phyloP scores from a whole-genome alignment of 2,113 vertebrate species.

The Pycnonotus jocosus region DNA sequence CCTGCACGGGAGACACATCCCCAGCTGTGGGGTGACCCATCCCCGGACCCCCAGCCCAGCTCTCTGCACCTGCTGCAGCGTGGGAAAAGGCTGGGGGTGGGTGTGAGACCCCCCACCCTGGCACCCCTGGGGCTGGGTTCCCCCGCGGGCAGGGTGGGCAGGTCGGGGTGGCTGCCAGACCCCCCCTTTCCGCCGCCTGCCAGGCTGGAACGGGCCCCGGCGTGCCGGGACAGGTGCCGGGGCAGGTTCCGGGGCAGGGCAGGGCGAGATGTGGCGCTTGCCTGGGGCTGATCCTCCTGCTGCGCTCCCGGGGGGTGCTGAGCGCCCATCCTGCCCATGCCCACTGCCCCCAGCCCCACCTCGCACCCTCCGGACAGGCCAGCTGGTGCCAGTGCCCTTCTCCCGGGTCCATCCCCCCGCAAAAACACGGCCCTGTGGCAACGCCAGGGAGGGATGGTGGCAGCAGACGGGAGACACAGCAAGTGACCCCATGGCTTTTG shows the following conservation, averaged over 20 bases:
- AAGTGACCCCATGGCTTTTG: not conserved
- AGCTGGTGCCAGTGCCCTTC: not conserved
- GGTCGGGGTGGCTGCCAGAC: not conserved
- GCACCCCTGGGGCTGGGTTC: not conserved
- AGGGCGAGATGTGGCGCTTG: not conserved
- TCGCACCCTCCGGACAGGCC: not conserved
- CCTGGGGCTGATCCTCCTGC: not conserved
- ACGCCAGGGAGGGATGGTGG: accelerated
- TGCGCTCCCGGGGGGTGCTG: not conserved
- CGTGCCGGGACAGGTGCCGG: not conserved
- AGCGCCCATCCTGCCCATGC: not conserved
- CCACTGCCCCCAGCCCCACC: not conserved
- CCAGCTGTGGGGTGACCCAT: not conserved
- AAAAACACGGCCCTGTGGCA: not conserved
- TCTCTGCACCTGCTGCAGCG: not conserved
- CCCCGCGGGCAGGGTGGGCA: not conserved
- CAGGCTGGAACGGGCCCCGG: not conserved
- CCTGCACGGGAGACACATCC: not conserved
- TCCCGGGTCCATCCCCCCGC: accelerated
- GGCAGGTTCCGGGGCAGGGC: not conserved
- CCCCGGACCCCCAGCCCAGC: not conserved
- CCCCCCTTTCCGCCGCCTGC: not conserved
- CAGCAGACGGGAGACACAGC: accelerated
- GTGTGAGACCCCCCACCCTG: not conserved
- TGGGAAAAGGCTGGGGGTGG: not conserved